Base-by-base conservation (phyloP, 2,888 invertebrate species). In the Drosophila bunnanda region DNA sequence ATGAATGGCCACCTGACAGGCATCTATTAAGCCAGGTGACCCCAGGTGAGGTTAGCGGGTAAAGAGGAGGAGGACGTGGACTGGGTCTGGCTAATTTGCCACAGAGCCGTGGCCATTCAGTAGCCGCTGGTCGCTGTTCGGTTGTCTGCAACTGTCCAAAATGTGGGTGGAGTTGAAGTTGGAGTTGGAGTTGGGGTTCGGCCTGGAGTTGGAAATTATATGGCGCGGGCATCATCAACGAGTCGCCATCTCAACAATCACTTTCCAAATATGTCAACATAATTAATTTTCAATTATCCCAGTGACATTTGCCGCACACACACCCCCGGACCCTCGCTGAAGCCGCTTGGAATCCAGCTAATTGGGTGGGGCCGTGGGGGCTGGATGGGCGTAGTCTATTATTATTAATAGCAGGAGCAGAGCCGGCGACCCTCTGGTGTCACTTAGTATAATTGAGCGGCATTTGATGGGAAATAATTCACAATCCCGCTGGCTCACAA, bases 201-300 rank as follows among this genome's bases (percentile, higher is more conserved):
- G 20, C 2, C 3, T 36, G 36, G 15, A 20, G 65, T 17, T 43
- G 74, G 43, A 82, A 82, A 82, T 82, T 76, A 72, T 79, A 82
- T 65, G 75, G 64, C 66, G 41, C 52, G 66, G 60, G 46, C 76
- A 86, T 79, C 82, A 73, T 64, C 71, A 77, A 71, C 70, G 71
- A 75, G 53, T 50, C 55, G 66, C 70, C 72, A 77, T 77, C 76
- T 77, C 77, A 75, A 78, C 84, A 85, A 85, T 88, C 81, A 86
- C 81, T 83, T 87, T 81, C 72, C 76, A 77, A 88, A 85, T 87
- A 88, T 77, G 87, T 88, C 88, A 86, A 86, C 89, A 88, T 85
- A 88, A 88, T 86, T 86, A 86, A 86, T 88, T 86, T 86, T 88
- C 85, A 86, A 86, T 86, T 86, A 86, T 75, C 78, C 80, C 67